phyloP scores from a whole-genome alignment of 2,797 vertebrate species.

The Gadopsis marmoratus region DNA sequence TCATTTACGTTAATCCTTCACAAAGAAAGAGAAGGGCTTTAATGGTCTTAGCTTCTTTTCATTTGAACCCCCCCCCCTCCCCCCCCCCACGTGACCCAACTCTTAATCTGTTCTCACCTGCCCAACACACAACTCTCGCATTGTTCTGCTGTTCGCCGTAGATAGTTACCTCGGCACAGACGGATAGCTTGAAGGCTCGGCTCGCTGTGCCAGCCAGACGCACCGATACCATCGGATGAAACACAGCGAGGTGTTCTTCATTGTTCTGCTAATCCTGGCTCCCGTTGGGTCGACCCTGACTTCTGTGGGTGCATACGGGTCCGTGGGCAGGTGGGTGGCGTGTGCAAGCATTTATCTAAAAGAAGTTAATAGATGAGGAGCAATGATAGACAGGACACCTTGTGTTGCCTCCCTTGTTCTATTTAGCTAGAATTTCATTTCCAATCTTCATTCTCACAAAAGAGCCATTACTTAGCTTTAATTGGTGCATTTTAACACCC shows the following conservation, averaged over 20 bases:
- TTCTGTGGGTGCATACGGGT: conserved; percentile 2
- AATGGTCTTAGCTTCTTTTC: background rate
- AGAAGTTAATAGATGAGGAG: background rate
- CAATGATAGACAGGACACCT: background rate
- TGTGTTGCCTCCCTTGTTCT: background rate
- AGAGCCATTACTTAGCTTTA: background rate
- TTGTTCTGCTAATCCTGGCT: conserved; percentile 27
- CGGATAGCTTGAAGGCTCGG: conserved; percentile 5
- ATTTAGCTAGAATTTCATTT: background rate
- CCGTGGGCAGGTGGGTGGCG: background rate
- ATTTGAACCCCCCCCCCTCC: background rate
- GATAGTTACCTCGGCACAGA: conserved; percentile 48
- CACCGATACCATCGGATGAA: conserved; percentile 49
- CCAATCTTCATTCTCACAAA: background rate
- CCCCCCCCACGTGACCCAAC: background rate
- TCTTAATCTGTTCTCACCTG: conserved; percentile 41
- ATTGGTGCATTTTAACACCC: background rate
- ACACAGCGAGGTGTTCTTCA: background rate
- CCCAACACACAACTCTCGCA: background rate
- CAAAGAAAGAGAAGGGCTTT: background rate
- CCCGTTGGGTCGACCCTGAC: background rate
- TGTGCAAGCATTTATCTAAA: background rate
- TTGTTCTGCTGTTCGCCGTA: conserved; percentile 6
- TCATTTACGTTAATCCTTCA: conserved; percentile 8
- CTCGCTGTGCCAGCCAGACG: conserved; percentile 14